Evolutionary conservation across 2,797 vertebrate genomes (phyloP), one percentile per base, ranked within the genome.

Genomic region (Anguilla megastoma): DNA sequence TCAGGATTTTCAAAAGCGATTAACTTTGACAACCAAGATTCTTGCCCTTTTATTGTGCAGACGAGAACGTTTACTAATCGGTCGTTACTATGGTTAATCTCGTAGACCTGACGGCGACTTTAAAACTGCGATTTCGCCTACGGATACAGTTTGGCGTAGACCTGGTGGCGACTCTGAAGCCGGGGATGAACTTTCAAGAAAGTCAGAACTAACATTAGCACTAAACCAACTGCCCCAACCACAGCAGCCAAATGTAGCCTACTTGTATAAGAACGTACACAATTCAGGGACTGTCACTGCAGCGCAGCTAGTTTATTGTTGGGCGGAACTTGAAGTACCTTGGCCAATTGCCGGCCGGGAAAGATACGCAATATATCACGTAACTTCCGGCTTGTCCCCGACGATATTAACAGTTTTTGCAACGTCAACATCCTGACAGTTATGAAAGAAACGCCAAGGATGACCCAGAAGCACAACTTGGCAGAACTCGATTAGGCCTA

Each of bases 31-130:
- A 41, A 45, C 41, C 41, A 45, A 45, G 21, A n/a, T 8, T 82
- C 41, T n/a, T 80, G 36, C 9, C 36, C 76, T 80, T 80, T 12
- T 16, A 12, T 79, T 41, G 12, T 2, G 1, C 14, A 21, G 6
- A 18, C 36, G 30, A 1, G 45, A 66, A 12, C 18, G 76, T 80
- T 76, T 76, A 7, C n/a, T 74, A 74, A 48, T 21, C 66, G 36
- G 41, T 27, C n/a, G 14, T 41, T 30, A 0, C 6, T 18, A 0
- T 5, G 16, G 54, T 21, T 10, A 12, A 60, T 8, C 79, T 86
- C 76, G 27, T 84, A 88, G 84, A 89, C 54, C 84, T 54, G 45
- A 84, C 60, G 86, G 14, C 24, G n/a, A 2, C 18, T 83, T 21
- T 24, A n/a, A 14, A 3, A 16, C 12, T 2, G 10, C 0, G 66